Evolutionary conservation across 2,888 invertebrate species (phyloP), one percentile per base, ranked within the genome.

Genomic region (Harpalus rufipes): DNA sequence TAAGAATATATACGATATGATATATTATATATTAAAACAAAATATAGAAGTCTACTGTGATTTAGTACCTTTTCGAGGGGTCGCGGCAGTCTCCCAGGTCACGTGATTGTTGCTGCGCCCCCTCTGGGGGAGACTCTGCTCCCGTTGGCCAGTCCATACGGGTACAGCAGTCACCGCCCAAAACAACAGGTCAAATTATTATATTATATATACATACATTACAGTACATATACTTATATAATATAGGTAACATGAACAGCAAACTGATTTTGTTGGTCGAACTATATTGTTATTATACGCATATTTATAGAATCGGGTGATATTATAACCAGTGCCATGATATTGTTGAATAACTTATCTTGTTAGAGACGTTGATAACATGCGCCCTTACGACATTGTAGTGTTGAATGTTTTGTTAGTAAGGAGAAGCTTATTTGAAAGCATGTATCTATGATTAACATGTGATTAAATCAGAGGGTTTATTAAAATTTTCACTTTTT

Each of bases 241-340:
- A 59, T 59, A 63, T 80, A 63, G 80, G 80, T 59, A 68, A 81
- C 41, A 83, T 74, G 83, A 85, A 68, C 79, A 80, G 85, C 85
- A 85, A 85, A 85, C 41, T 84, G 68, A 79, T 84, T 84, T 85
- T 85, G 80, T 80, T 85, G 80, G 72, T 80, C 79, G 72, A 85
- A 79, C 41, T 84, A 78, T 65, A 85, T 90, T 90, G 90, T 91
- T 91, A 90, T 89, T 90, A 87, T 90, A 90, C 89, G 90, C 90
- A 88, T 89, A 91, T 90, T 91, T 91, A 90, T 91, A 91, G 91
- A 91, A 91, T 91, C 91, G 91, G 91, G 91, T 91, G 91, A 91
- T 91, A 91, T 91, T 91, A 89, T 91, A 91, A 91, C 90, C 91
- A 91, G 91, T 91, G 91, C 91, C 91, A 91, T 91, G 90, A 91